Evolutionary conservation across 2,888 invertebrate genomes (phyloP).

Genomic region (Drosophila parthenogenetica): DNA sequence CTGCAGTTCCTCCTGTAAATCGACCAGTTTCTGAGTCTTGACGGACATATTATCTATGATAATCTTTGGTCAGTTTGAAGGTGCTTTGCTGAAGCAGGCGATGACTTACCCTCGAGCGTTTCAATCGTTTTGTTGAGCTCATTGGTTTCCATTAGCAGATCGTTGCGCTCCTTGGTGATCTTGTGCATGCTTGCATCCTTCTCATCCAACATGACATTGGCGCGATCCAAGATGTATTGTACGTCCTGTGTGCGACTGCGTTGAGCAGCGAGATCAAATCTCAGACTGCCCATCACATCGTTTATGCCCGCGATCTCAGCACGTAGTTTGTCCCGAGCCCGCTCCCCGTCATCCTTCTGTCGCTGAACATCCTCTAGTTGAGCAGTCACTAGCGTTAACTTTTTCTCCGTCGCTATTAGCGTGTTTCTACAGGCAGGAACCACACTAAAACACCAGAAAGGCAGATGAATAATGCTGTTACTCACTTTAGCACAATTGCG

Average conservation of each 20-base stretch:
- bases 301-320: constrained; percentile 27
- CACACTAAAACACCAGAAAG: too few species aligned
- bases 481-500: constrained; percentile 24
- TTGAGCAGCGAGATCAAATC: constrained; percentile 24
- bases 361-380: constrained; percentile 36
- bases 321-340: constrained; percentile 29
- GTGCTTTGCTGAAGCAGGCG: too few species aligned
- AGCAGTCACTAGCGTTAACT: background rate
- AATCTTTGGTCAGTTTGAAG: too few species aligned
- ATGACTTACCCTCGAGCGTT: constrained; percentile 42
- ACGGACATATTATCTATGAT: constrained; percentile 66
- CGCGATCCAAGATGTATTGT: constrained; percentile 9
- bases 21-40: constrained; percentile 72
- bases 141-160: constrained; percentile 71
- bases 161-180: constrained; percentile 70
- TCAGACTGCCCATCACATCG: constrained; percentile 28
- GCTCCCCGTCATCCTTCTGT: constrained; percentile 30
- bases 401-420: constrained; percentile 34
- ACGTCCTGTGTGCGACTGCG: constrained; percentile 31
- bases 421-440: too few species aligned
- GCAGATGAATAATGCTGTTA: background rate
- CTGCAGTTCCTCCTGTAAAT: constrained; percentile 67
- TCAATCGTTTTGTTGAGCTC: constrained; percentile 72
- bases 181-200: constrained; percentile 62
- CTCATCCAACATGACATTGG: constrained; percentile 66